Percentiles rank a stretch among this genome's conserved stretches.
phyloP scores from a whole-genome alignment of 2,113 vertebrate genomes.

The Syrrhaptes paradoxus region DNA sequence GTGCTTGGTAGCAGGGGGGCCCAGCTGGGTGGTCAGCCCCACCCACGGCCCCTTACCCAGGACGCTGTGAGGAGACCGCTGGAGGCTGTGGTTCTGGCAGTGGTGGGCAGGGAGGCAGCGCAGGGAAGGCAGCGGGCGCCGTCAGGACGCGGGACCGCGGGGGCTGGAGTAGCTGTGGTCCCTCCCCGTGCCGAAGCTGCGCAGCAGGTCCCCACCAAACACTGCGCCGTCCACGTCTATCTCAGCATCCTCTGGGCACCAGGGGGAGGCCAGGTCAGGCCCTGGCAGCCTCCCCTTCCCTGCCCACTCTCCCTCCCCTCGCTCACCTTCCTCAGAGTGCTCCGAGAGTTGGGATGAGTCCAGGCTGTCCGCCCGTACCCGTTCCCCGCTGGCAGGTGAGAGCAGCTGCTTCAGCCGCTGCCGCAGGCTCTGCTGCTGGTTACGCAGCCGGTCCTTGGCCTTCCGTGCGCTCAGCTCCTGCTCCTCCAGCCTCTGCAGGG shows the following conservation, averaged over 20 bases:
- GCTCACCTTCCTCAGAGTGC: slow-evolving; percentile 42
- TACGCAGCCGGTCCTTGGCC: slow-evolving; percentile 84
- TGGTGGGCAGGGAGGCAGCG: not conserved
- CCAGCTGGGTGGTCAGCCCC: accelerated
- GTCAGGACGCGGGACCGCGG: slow-evolving; percentile 79
- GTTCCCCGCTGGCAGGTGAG: slow-evolving; percentile 55
- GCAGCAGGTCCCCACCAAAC: slow-evolving; percentile 79
- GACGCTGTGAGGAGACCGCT: not conserved
- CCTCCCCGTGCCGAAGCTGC: slow-evolving; percentile 63
- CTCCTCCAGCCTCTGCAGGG: slow-evolving; percentile 86
- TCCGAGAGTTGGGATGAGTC: slow-evolving; percentile 88
- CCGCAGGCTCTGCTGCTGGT: slow-evolving; percentile 83
- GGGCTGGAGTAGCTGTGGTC: slow-evolving; percentile 92
- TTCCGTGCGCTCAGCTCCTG: slow-evolving; percentile 83
- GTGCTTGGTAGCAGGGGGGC: not conserved
- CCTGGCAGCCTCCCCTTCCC: too few species aligned
- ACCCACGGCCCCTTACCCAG: not conserved
- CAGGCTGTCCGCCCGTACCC: slow-evolving; percentile 84
- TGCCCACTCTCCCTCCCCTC: too few species aligned
- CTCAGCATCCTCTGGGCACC: slow-evolving; percentile 86
- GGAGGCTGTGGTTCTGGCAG: not conserved
- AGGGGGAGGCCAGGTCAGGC: not conserved
- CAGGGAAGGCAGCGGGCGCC: accelerated
- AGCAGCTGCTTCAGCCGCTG: slow-evolving; percentile 83
- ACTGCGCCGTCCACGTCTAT: slow-evolving; percentile 87